Percentiles rank a stretch among this genome's conserved stretches.
These are phyloP conservation scores for Phengaris arion DNA, from an alignment of 2,888 invertebrate genomes.

Conservation along the genomic window DNA sequence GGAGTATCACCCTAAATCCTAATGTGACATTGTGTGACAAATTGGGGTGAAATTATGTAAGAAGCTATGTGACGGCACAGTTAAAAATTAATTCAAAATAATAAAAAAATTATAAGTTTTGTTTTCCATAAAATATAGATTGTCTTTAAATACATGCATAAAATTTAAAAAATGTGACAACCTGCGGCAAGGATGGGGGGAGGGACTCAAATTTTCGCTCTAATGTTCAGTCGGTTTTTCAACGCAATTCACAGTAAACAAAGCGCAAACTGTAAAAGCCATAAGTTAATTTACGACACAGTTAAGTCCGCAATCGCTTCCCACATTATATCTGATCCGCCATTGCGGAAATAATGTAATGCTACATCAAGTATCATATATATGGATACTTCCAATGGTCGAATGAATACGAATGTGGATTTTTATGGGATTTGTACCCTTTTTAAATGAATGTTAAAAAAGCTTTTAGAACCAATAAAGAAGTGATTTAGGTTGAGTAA, in stretches of 20 bases:
- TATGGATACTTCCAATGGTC: background rate
- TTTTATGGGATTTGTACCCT: background rate
- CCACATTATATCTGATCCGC: constrained; percentile 5
- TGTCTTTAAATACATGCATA: background rate
- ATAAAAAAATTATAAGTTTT: too few species aligned
- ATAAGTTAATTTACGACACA: constrained; percentile 16
- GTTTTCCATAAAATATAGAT: too few species aligned
- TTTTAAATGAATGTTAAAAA: constrained; percentile 3
- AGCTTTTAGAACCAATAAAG: too few species aligned
- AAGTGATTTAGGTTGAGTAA: too few species aligned
- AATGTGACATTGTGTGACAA: too few species aligned
- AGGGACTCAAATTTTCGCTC: background rate
- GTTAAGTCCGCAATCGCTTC: constrained; percentile 9
- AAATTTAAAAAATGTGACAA: background rate
- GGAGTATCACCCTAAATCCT: too few species aligned
- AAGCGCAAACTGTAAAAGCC: background rate
- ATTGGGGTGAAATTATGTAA: too few species aligned
- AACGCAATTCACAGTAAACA: background rate
- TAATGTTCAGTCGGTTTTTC: background rate
- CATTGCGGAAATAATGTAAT: constrained; percentile 1
- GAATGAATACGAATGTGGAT: constrained; percentile 1
- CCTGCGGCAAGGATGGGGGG: too few species aligned
- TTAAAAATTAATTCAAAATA: too few species aligned
- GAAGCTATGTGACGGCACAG: too few species aligned
- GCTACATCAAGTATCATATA: background rate